A percentile compares a stretch with the other conserved stretches of the same genome.
These are phyloP conservation scores for Spisula solida DNA, from an alignment of 2,888 invertebrate species.

Conservation along the genomic window DNA sequence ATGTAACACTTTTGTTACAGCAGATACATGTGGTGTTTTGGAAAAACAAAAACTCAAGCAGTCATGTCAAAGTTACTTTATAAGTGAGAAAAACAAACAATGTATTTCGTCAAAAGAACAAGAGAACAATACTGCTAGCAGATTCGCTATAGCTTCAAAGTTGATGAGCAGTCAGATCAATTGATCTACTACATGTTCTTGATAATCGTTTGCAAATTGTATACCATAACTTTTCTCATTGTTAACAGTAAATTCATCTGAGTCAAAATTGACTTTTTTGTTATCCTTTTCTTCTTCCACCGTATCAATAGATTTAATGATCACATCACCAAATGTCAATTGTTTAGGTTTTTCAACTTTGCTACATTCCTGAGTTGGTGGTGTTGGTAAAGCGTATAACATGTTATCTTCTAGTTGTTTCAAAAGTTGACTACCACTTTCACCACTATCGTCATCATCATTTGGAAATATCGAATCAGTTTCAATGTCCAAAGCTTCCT, in stretches of 20 bases:
- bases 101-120: constrained; percentile 10
- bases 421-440: not conserved
- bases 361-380: not conserved
- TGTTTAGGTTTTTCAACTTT: not conserved
- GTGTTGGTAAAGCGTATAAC: not conserved
- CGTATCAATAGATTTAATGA: constrained; percentile 40
- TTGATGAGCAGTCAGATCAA: not conserved
- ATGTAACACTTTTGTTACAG: constrained; percentile 41
- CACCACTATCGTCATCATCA: not conserved
- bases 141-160: constrained; percentile 31
- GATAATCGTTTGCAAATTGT: too few species aligned
- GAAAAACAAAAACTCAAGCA: constrained; percentile 29
- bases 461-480: constrained; percentile 29
- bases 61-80: constrained; percentile 14
- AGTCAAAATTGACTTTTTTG: not conserved
- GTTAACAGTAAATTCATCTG: too few species aligned
- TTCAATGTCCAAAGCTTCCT: constrained; percentile 40
- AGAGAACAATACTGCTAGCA: constrained; percentile 33
- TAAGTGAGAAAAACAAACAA: constrained; percentile 26
- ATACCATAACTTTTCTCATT: too few species aligned
- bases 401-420: not conserved
- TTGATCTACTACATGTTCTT: too few species aligned
- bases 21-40: not conserved
- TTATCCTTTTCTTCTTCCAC: constrained; percentile 32
- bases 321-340: constrained; percentile 34